phyloP scores from a whole-genome alignment of 2,113 vertebrate species.

The Chlorodrepanis virens region DNA sequence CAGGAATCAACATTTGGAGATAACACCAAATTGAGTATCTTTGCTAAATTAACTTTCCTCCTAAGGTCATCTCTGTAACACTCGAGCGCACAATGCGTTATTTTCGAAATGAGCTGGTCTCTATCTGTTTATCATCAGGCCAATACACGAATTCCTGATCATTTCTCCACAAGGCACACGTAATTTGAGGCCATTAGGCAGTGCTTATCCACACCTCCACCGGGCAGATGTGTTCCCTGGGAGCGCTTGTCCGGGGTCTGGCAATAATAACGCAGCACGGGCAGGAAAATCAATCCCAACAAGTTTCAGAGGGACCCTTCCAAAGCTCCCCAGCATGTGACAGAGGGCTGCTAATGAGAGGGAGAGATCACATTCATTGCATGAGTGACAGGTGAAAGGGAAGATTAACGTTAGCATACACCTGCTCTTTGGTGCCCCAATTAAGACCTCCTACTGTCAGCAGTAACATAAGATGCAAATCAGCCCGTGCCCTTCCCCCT shows the following conservation, averaged over 20 bases:
- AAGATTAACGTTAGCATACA: slow-evolving; percentile 68
- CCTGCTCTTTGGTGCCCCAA: slow-evolving; percentile 74
- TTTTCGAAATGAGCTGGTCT: neutral
- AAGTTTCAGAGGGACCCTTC: slow-evolving; percentile 76
- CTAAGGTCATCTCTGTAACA: slow-evolving; percentile 7
- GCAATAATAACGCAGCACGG: slow-evolving; percentile 71
- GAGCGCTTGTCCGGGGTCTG: slow-evolving; percentile 56
- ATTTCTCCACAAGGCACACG: slow-evolving; percentile 4
- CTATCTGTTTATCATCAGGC: neutral
- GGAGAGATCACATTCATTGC: slow-evolving; percentile 63
- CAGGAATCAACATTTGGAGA: slow-evolving; percentile 54
- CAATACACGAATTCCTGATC: neutral
- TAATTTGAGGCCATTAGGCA: slow-evolving; percentile 34
- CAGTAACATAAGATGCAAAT: slow-evolving; percentile 68
- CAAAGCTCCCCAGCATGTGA: slow-evolving; percentile 61
- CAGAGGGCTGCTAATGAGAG: slow-evolving; percentile 76
- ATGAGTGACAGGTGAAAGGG: slow-evolving; percentile 78
- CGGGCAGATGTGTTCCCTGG: slow-evolving; percentile 18
- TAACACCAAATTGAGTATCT: slow-evolving; percentile 26
- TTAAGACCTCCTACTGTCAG: slow-evolving; percentile 74
- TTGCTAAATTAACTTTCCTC: slow-evolving; percentile 40
- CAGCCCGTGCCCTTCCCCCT: slow-evolving; percentile 1
- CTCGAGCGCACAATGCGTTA: neutral
- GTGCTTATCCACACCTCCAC: neutral
- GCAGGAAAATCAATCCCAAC: slow-evolving; percentile 78